phyloP scores from a whole-genome alignment of 1,140 invertebrate genomes.

The Hypothenemus hampei region DNA sequence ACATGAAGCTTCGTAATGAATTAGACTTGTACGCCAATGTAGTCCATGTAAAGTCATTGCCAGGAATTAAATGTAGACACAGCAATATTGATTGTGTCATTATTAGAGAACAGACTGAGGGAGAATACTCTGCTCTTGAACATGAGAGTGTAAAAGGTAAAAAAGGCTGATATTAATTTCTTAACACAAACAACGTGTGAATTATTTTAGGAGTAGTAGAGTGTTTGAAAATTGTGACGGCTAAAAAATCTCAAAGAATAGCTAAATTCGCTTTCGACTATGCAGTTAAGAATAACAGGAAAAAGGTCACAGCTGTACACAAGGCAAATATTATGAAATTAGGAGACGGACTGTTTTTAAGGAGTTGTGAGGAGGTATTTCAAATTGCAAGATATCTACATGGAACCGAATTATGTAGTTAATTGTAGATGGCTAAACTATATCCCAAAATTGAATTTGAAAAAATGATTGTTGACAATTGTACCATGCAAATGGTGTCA shows the following conservation, averaged over 20 bases:
- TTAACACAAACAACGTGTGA: too few species aligned
- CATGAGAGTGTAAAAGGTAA: constrained; percentile 73
- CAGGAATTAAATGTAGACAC: constrained; percentile 89
- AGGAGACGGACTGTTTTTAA: constrained; percentile 78
- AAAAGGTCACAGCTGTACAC: constrained; percentile 93
- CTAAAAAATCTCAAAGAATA: constrained; percentile 86
- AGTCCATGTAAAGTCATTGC: constrained; percentile 90
- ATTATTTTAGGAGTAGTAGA: constrained; percentile 84
- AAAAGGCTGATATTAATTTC: too few species aligned
- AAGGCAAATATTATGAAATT: constrained; percentile 99
- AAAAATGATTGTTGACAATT: constrained; percentile 85
- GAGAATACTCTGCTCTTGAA: constrained; percentile 96
- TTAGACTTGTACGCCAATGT: constrained; percentile 98
- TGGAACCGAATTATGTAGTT: constrained; percentile 1
- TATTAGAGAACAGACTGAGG: constrained; percentile 97
- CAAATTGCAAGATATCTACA: not conserved
- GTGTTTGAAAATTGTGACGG: constrained; percentile 95
- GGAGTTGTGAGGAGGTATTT: constrained; percentile 58
- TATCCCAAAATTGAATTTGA: constrained; percentile 74
- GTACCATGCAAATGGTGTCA: constrained; percentile 79
- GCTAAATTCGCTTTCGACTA: constrained; percentile 99
- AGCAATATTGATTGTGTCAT: constrained; percentile 93
- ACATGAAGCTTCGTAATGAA: constrained; percentile 90
- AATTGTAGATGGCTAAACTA: constrained; percentile 56
- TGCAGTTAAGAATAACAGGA: constrained; percentile 90